These are phyloP conservation scores for Ibidorhyncha struthersii DNA, from an alignment of 2,113 vertebrate species.

Conservation along the genomic window DNA sequence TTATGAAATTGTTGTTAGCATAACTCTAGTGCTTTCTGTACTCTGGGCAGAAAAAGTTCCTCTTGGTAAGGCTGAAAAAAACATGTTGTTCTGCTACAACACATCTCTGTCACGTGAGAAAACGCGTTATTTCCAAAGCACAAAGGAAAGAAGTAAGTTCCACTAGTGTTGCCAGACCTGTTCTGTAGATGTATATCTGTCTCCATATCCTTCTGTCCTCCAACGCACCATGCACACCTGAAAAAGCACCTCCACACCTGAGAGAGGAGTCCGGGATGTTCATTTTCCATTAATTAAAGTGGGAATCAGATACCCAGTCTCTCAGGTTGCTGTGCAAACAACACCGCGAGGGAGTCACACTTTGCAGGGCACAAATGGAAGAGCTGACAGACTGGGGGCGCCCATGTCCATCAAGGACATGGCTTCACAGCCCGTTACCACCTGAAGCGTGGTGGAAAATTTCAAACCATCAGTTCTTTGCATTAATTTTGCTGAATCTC, in stretches of 20 bases:
- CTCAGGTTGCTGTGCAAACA: neutral
- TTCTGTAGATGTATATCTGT: accelerated
- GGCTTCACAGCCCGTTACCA: neutral
- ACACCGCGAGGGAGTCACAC: accelerated
- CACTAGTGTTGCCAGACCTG: neutral
- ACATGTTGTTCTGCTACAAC: accelerated
- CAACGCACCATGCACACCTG: neutral
- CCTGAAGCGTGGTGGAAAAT: neutral
- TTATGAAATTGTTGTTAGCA: neutral
- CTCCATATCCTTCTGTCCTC: neutral
- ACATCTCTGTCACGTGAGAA: neutral
- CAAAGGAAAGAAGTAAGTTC: neutral
- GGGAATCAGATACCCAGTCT: neutral
- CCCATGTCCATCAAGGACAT: accelerated
- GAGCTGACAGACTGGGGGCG: neutral
- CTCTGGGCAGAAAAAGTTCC: neutral
- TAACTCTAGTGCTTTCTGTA: neutral
- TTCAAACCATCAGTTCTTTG: neutral
- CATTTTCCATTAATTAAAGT: neutral
- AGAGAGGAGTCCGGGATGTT: neutral
- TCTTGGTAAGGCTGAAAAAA: neutral
- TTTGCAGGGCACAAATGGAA: neutral
- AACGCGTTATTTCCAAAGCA: accelerated
- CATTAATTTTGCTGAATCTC: neutral
- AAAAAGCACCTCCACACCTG: neutral